Conservation (phyloP, 2,888 invertebrate genomes). For the Mesodorylaimus sp. region DNA sequence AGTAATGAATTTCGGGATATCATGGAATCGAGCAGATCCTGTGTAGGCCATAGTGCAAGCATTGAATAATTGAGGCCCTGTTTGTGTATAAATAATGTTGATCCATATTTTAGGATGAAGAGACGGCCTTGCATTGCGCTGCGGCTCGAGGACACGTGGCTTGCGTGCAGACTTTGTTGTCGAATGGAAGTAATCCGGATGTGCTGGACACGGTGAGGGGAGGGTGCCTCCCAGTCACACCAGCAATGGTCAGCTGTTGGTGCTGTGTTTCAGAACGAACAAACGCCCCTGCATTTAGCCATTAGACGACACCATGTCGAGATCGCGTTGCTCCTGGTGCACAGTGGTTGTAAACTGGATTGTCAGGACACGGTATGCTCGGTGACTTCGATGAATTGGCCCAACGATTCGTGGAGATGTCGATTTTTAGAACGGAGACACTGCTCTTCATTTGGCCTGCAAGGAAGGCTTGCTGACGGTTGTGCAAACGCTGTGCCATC, state of each 20-base stretch:
- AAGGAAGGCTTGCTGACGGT: slow-evolving; percentile 40
- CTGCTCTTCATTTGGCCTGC: slow-evolving; percentile 44
- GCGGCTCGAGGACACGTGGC: slow-evolving; percentile 39
- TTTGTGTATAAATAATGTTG: too few species aligned
- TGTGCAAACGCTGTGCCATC: slow-evolving; percentile 43
- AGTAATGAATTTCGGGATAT: too few species aligned
- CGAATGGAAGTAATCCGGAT: slow-evolving; percentile 37
- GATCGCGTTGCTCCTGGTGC: slow-evolving; percentile 43
- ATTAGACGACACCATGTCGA: slow-evolving; percentile 40
- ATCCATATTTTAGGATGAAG: slow-evolving; percentile 37
- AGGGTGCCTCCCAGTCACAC: not conserved
- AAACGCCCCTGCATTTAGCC: slow-evolving; percentile 45
- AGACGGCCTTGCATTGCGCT: slow-evolving; percentile 40
- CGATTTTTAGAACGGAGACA: slow-evolving; percentile 40
- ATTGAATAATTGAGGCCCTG: too few species aligned
- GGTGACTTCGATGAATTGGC: not conserved
- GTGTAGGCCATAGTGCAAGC: too few species aligned
- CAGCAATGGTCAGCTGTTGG: not conserved
- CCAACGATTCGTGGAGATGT: not conserved
- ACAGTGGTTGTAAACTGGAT: slow-evolving; percentile 44
- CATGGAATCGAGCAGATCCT: too few species aligned
- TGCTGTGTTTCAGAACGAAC: slow-evolving; percentile 30
- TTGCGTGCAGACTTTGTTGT: slow-evolving; percentile 37
- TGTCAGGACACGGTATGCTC: slow-evolving; percentile 20
- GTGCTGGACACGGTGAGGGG: slow-evolving; percentile 35